Evolutionary conservation across 2,888 invertebrate species (phyloP).

Genomic region (Plemyria rubiginata): DNA sequence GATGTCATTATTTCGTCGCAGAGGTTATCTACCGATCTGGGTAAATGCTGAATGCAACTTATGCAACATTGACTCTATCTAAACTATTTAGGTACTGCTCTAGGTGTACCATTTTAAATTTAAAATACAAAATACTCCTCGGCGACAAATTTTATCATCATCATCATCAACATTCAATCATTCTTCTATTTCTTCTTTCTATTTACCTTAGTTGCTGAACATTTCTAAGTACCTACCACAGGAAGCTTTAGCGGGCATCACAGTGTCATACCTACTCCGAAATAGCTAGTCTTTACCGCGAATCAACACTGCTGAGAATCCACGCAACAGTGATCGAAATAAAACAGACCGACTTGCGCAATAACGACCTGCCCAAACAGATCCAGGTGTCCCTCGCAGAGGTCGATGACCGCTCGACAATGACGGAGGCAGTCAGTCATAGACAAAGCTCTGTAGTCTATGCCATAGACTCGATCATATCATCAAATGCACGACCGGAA

Average conservation of each 20-base stretch:
- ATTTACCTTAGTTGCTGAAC: background rate
- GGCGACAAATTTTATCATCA: too few species aligned
- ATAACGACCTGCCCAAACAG: conserved; percentile 53
- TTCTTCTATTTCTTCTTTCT: too few species aligned
- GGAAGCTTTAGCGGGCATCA: background rate
- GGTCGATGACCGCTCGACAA: conserved; percentile 70
- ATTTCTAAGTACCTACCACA: background rate
- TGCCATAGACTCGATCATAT: conserved; percentile 2
- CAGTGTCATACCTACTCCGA: conserved; percentile 3
- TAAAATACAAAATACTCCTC: too few species aligned
- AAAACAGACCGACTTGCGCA: conserved; percentile 49
- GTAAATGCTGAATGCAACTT: too few species aligned
- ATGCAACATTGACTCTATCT: too few species aligned
- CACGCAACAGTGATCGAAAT: conserved; percentile 31
- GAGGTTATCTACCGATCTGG: too few species aligned
- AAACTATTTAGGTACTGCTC: too few species aligned
- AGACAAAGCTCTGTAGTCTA: conserved; percentile 53
- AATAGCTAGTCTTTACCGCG: conserved; percentile 21
- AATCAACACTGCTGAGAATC: conserved; percentile 1
- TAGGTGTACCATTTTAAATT: too few species aligned
- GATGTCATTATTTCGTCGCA: too few species aligned
- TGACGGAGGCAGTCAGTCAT: conserved; percentile 52
- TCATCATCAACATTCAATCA: too few species aligned
- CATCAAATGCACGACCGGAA: conserved; percentile 29
- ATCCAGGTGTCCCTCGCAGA: conserved; percentile 63